Evolutionary conservation across 1,140 invertebrate species (phyloP).

Genomic region (Aphelinus certus): DNA sequence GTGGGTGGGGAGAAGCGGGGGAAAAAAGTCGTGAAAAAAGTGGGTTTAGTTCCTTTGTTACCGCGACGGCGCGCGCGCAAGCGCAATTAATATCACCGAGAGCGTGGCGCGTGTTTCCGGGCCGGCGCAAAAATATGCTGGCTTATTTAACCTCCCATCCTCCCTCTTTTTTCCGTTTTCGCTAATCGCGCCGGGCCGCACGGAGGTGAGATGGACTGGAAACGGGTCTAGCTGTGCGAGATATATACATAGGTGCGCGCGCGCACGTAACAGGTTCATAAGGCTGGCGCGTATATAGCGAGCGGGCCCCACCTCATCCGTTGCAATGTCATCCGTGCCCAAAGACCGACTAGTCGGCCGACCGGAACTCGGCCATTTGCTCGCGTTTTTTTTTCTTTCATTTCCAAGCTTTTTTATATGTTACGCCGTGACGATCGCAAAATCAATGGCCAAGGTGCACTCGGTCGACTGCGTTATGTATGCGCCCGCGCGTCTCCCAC

Average conservation of each 20-base stretch:
- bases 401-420: neutral
- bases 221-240: constrained; percentile 7
- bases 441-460: too few relatives aligned
- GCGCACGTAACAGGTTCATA: constrained; percentile 57
- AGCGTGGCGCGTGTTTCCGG: constrained; percentile 24
- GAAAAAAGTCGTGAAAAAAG: constrained; percentile 16
- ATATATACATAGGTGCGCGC: constrained; percentile 38
- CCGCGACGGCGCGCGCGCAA: neutral
- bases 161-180: constrained; percentile 7
- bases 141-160: neutral
- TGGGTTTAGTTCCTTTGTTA: constrained; percentile 26
- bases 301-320: constrained; percentile 57
- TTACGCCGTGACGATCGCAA: too few relatives aligned
- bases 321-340: constrained; percentile 51
- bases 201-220: neutral
- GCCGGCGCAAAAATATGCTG: constrained; percentile 6
- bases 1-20: constrained; percentile 11
- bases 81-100: constrained; percentile 31
- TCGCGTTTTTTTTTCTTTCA: constrained; percentile 41
- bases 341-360: constrained; percentile 38
- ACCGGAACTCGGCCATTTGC: constrained; percentile 57
- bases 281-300: constrained; percentile 39
- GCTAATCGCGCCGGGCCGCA: neutral
- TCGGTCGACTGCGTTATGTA: too few relatives aligned
- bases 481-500: too few relatives aligned